phyloP scores from a whole-genome alignment of 1,140 invertebrate species.

The Nylanderia fulva region DNA sequence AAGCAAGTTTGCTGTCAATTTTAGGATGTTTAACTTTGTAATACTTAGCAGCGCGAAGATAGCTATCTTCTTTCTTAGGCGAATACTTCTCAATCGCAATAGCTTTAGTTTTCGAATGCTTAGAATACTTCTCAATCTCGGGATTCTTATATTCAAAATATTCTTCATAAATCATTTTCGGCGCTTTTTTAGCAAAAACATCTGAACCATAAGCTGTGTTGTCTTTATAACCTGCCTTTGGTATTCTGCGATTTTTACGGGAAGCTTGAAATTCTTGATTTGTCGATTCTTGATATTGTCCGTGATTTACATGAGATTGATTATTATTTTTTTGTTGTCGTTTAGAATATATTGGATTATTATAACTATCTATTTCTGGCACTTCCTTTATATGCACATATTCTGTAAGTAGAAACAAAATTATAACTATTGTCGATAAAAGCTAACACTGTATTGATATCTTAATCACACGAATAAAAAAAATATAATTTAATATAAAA shows the following conservation, averaged over 20 bases:
- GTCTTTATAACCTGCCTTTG: slow-evolving; percentile 43
- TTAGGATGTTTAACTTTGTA: slow-evolving; percentile 73
- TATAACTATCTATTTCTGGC: slow-evolving; percentile 66
- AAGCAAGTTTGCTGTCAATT: slow-evolving; percentile 60
- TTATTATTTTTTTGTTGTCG: background rate
- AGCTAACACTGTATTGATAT: background rate
- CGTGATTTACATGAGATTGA: slow-evolving; percentile 9
- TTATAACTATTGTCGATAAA: background rate
- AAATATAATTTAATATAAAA: background rate
- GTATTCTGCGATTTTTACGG: slow-evolving; percentile 31
- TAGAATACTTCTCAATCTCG: slow-evolving; percentile 55
- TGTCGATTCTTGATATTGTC: slow-evolving; percentile 6
- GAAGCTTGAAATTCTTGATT: slow-evolving; percentile 9
- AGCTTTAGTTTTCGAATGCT: slow-evolving; percentile 1
- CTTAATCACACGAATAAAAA: background rate
- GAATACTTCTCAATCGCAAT: slow-evolving; percentile 15
- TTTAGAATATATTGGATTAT: background rate
- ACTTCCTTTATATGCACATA: slow-evolving; percentile 69
- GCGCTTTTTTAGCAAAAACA: slow-evolving; percentile 14
- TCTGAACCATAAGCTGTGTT: slow-evolving; percentile 58
- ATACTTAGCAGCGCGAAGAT: slow-evolving; percentile 64
- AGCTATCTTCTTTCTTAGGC: slow-evolving; percentile 55
- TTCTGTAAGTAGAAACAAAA: slow-evolving; percentile 63
- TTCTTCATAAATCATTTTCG: slow-evolving; percentile 56
- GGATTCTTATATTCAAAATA: slow-evolving; percentile 75